phyloP scores from a whole-genome alignment of 2,113 vertebrate species.

The Callionymus lyra region DNA sequence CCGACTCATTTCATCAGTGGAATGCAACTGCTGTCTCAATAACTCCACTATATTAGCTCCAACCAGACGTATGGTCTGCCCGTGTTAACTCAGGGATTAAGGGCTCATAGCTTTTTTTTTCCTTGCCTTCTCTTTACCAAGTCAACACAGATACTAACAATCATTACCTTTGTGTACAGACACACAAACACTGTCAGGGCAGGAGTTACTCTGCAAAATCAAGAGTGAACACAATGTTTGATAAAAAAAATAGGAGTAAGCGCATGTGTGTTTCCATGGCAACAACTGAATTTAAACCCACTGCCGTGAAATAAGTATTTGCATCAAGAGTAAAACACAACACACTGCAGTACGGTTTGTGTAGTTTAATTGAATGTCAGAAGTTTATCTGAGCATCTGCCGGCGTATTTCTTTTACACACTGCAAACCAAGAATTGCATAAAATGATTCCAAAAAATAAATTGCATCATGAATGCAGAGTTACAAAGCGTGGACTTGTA shows the following conservation, averaged over 20 bases:
- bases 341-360: too few species aligned
- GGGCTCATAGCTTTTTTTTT: constrained; percentile 40
- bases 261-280: too few species aligned
- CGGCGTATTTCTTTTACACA: too few species aligned
- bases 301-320: too few species aligned
- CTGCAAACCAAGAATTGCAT: too few species aligned
- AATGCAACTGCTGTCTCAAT: constrained; percentile 50
- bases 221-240: constrained; percentile 16
- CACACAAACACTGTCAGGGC: constrained; percentile 5
- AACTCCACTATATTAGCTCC: constrained; percentile 56
- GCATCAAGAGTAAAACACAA: too few species aligned
- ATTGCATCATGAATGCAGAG: too few species aligned
- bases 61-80: constrained; percentile 34
- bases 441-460: too few species aligned
- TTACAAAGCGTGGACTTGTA: too few species aligned
- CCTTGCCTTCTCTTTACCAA: constrained; percentile 28
- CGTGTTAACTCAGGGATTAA: constrained; percentile 64
- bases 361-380: too few species aligned
- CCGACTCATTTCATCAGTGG: constrained; percentile 28
- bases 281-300: too few species aligned
- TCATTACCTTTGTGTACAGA: constrained; percentile 13
- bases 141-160: constrained; percentile 38
- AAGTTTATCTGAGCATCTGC: too few species aligned
- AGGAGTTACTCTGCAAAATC: constrained; percentile 8
- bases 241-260: constrained; percentile 12